Base-by-base conservation (phyloP, 1,140 invertebrate genomes). In the Metaphire vulgaris region DNA sequence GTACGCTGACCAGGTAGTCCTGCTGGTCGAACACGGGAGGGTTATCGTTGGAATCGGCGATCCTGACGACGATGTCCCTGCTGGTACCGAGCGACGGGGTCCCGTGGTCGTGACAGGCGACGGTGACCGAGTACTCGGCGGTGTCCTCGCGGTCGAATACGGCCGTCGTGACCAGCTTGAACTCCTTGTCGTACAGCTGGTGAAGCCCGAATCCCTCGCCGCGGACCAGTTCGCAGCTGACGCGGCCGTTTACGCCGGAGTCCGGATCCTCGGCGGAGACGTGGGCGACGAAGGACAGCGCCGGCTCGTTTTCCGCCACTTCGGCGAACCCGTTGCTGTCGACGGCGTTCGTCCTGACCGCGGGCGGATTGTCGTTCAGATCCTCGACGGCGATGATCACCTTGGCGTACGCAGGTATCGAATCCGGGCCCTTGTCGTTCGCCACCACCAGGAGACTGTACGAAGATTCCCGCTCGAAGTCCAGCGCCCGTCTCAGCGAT, bases 241-340 rank as follows among this genome's bases (percentile, higher is more conserved):
- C 33, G 14, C 71, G 16, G n/a, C 74, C 77, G 56, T 78, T 78
- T 31, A 31, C n/a, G 1, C 74, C 74, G 1, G 28, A 30, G 33
- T 78, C 77, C n/a, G 32, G 33, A 33, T 78, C 77, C 1, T 34
- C 16, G 28, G 73, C 77, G 15, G 69, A 71, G 30, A 78, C 33
- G 33, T 71, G 72, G 12, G 67, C 73, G 1, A 78, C 77, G 29
- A 76, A 76, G 29, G 30, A 72, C n/a, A 33, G 15, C n/a, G 28
- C 21, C 0, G 75, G 68, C 16, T 67, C 31, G 16, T n/a, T 33
- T 30, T 76, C 75, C 29, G 29, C 26, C 12, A 76, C 56, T 68
- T 75, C 30, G 1, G 67, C 64, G 21, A 56, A 56, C 6, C 41
- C 41, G 41, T 56, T 56, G 21, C 41, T 56, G 41, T 56, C 41